Evolutionary conservation across 2,113 vertebrate species (phyloP), one percentile per base, ranked within the genome.

Genomic region (Australoheros scitulus): DNA sequence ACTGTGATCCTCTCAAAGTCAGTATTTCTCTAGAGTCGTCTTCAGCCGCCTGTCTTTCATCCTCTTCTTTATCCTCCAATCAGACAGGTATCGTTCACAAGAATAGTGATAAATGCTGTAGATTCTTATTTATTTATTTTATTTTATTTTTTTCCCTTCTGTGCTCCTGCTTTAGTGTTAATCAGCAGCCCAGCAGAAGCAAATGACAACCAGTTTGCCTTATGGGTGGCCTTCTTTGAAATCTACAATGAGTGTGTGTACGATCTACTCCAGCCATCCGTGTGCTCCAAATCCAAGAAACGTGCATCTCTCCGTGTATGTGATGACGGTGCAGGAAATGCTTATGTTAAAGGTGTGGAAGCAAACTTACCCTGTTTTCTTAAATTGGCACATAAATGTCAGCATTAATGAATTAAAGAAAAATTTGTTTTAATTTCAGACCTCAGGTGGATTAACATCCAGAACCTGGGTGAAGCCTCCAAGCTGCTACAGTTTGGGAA

Each of bases 191-290:
- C 76, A 50, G 1, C 75, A 58, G 91, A 91, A 3, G 65, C 82
- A 7, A 81, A 14, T 6, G 47, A 80, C 18, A 59, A 75, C 8
- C 93, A 94, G 77, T 96, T 94, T 72, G 94, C 96, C 2, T 89
- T 97, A 10, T 98, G 97, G 97, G 94, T 98, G 86, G 95, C 96
- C 0, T 98, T 96, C 87, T 97, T 95, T 93, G 97, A 98, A 89
- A 97, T 97, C 87, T 97, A 98, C 91, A 98, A 98, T 2, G 97
- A 98, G 85, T 95, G 94, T 3, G 95, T 98, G 8, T 97, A 97
- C 7, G 97, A 98, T 61, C 91, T 98, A 5, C 89, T 98, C 29
- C 95, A 93, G 76, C 64, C 91, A 1, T 55, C 93, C 0, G 85
- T 94, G 24, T 52, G 90, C 91, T n/a, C 68, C 11, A 72, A 72